Evolutionary conservation across 2,113 vertebrate genomes (phyloP).

Genomic region (Poeciliopsis retropinna): DNA sequence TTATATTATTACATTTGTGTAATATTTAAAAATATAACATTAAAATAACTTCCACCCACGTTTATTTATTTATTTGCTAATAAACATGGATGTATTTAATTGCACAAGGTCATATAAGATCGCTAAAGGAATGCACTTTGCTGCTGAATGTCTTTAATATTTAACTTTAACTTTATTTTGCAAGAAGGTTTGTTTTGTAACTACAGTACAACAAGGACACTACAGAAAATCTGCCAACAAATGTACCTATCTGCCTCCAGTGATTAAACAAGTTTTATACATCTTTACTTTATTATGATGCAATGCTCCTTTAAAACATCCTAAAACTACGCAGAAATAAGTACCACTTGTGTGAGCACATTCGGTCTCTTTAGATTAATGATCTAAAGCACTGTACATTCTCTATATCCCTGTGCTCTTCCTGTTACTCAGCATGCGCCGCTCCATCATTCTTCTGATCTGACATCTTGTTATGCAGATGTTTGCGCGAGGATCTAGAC

Average conservation of each 20-base stretch:
- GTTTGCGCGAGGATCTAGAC: slow-evolving; percentile 20
- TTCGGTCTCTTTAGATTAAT: not conserved
- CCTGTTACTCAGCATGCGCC: not conserved
- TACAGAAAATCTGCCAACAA: too few relatives aligned
- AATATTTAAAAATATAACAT: too few relatives aligned
- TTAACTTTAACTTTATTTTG: too few relatives aligned
- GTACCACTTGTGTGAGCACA: slow-evolving; percentile 3
- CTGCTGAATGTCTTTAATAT: too few relatives aligned
- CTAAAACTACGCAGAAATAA: not conserved
- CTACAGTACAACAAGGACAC: too few relatives aligned
- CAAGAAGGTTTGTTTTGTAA: too few relatives aligned
- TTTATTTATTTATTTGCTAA: not conserved
- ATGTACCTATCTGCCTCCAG: too few relatives aligned
- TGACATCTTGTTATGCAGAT: slow-evolving; percentile 32
- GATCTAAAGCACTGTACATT: not conserved
- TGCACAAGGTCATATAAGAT: too few relatives aligned
- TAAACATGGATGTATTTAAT: not conserved
- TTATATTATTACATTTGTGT: not conserved
- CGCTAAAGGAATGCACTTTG: not conserved
- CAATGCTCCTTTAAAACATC: not conserved
- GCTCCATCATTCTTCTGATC: slow-evolving; percentile 9
- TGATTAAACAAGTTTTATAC: not conserved
- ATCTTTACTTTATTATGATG: not conserved
- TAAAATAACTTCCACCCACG: not conserved
- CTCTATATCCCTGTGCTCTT: not conserved